Evolutionary conservation across 2,113 vertebrate genomes (phyloP).

Genomic region (Urocitellus parryii): DNA sequence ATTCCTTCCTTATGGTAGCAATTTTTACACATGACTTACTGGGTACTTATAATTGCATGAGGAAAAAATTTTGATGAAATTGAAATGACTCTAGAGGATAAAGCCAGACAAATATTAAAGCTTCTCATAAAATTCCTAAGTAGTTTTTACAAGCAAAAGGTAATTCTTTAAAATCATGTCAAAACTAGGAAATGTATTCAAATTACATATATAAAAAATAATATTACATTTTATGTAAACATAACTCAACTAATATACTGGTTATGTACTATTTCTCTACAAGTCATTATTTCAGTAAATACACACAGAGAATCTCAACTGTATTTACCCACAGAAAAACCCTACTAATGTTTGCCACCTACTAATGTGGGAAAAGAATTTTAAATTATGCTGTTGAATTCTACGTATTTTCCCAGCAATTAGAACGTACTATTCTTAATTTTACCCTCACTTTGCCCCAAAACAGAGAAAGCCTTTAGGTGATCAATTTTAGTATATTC

Average conservation of each 20-base stretch:
- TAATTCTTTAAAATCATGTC: slow-evolving; percentile 63
- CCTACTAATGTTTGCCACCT: background rate
- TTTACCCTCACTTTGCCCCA: background rate
- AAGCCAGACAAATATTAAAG: slow-evolving; percentile 62
- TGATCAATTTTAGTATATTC: slow-evolving; percentile 28
- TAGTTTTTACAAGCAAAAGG: slow-evolving; percentile 62
- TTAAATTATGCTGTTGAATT: background rate
- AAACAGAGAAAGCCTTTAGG: background rate
- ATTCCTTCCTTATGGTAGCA: slow-evolving; percentile 37
- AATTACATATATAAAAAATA: slow-evolving; percentile 67
- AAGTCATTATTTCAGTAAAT: slow-evolving; percentile 38
- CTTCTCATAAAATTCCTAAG: slow-evolving; percentile 65
- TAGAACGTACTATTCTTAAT: slow-evolving; percentile 20
- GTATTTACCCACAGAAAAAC: slow-evolving; percentile 31
- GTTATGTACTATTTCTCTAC: slow-evolving; percentile 24
- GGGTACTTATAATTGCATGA: slow-evolving; percentile 33
- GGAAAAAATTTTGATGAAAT: slow-evolving; percentile 31
- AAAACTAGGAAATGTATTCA: slow-evolving; percentile 65
- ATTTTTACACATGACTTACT: slow-evolving; percentile 53
- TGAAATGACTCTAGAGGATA: slow-evolving; percentile 60
- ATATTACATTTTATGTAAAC: slow-evolving; percentile 73
- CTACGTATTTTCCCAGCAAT: background rate
- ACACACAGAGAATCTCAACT: slow-evolving; percentile 26
- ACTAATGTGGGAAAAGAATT: background rate
- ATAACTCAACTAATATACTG: slow-evolving; percentile 66